Conservation (phyloP, 2,797 vertebrate species). For the Diceros bicornis region DNA sequence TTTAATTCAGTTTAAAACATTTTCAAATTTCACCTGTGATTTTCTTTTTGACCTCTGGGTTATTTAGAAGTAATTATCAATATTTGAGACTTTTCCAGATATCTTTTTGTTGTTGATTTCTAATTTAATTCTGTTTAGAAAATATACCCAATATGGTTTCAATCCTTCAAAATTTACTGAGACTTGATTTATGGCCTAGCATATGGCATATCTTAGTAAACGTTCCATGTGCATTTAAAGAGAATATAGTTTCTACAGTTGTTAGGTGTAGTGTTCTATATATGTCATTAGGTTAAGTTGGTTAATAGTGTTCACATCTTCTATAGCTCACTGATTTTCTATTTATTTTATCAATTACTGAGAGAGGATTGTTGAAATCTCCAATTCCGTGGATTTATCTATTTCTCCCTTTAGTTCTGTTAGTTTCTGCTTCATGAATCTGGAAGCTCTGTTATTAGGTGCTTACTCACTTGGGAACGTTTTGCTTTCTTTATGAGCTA, state of each 20-base stretch:
- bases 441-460: not conserved
- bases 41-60: not conserved
- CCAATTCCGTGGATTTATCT: not conserved
- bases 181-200: not conserved
- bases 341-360: not conserved
- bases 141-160: not conserved
- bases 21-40: not conserved
- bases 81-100: not conserved
- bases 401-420: not conserved
- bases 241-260: not conserved
- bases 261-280: not conserved
- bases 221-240: not conserved
- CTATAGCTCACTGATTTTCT: not conserved
- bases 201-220: not conserved
- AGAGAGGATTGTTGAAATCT: not conserved
- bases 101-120: not conserved
- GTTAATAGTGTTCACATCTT: not conserved
- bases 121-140: not conserved
- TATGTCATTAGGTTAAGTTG: not conserved
- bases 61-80: not conserved
- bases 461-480: not conserved
- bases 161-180: not conserved
- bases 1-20: not conserved
- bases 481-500: not conserved
- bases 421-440: not conserved